These are phyloP conservation scores for Acrocephalus arundinaceus DNA, from an alignment of 2,113 vertebrate species.

Conservation along the genomic window DNA sequence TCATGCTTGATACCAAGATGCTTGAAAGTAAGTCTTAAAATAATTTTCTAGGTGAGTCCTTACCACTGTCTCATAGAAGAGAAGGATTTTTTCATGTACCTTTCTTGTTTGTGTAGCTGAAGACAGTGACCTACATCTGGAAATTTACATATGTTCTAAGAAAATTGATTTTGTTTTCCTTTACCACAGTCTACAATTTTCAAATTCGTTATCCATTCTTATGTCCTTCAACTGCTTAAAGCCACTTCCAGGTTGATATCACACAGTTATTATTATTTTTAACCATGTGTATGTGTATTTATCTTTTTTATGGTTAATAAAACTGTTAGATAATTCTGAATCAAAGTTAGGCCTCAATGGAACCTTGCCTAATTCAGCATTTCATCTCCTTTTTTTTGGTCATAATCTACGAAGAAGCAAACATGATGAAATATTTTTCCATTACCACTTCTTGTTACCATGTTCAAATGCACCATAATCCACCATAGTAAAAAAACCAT, in stretches of 20 bases:
- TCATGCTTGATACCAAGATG: background rate
- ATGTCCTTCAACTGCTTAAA: background rate
- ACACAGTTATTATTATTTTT: background rate
- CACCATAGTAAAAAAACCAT: background rate
- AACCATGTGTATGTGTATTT: accelerated
- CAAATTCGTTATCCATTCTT: background rate
- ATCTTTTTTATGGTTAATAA: background rate
- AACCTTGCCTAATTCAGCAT: background rate
- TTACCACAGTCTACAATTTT: background rate
- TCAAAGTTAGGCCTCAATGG: background rate
- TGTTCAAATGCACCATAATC: background rate
- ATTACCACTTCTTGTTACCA: background rate
- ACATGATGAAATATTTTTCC: background rate
- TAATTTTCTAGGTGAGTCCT: background rate
- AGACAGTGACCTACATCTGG: background rate
- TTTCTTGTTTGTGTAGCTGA: background rate
- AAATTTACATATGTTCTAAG: background rate
- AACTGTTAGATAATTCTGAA: background rate
- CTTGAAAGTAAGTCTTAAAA: background rate
- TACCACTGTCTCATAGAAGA: background rate
- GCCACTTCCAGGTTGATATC: background rate
- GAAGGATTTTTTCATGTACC: background rate
- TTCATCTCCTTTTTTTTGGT: background rate
- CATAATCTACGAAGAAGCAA: background rate
- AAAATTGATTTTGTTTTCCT: background rate